Evolutionary conservation across 2,113 vertebrate species (phyloP), one percentile per base, ranked within the genome.

Genomic region (Nanorana parkeri): DNA sequence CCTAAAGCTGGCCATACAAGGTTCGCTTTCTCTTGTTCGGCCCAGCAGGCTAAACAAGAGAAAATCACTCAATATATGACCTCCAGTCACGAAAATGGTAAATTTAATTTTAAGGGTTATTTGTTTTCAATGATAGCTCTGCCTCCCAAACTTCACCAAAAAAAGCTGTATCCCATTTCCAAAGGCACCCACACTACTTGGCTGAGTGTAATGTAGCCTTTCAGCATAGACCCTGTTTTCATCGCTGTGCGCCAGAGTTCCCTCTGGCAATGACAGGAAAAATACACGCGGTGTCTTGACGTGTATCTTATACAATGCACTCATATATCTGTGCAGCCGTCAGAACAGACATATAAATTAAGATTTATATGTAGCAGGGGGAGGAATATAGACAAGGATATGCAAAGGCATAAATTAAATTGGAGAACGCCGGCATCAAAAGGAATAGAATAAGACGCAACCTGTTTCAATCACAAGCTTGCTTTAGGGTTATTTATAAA

Each of bases 401-500:
- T 83, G 71, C 72, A 54, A 68, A 83, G 61, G 72, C 80, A 76
- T 83, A 83, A 83, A 83, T 83, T 81, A 81, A 1, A 74, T 84
- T 87, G 87, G 80, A 87, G 29, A 84, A 80, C 61, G 80, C 68
- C 86, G 81, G 85, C 84, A 85, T 80, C 60, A 29, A 66, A 83
- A 76, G 80, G 51, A 83, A 83, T 76, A 76, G 80, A 76, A 60
- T 67, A 83, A 83, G 80, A 76, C 63, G 54, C 80, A 83, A 83
- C 80, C 80, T 83, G 80, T 83, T 83, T 83, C 80, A 83, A 83
- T 83, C 80, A 83, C 73, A 20, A 83, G 19, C 23, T 88, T 90
- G 91, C 90, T 92, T 86, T 86, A 87, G 88, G 89, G 86, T 91
- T 88, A 90, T 90, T 91, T 90, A 88, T 86, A 92, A 90, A 92